Base-by-base conservation (phyloP, 2,113 vertebrate genomes). In the Mugil cephalus region DNA sequence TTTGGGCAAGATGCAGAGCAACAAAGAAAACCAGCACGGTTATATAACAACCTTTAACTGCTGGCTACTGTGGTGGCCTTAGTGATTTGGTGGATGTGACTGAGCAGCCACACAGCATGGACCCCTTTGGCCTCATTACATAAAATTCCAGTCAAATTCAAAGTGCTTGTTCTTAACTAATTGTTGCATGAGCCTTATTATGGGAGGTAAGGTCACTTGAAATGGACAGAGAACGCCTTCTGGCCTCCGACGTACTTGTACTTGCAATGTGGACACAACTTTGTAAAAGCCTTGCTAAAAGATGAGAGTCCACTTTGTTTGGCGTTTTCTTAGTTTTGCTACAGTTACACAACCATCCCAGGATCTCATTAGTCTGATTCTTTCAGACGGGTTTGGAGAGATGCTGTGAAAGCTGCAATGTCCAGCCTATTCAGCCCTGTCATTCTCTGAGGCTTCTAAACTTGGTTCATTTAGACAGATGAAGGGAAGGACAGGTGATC, bases 291-390 rank as follows among this genome's bases (percentile, higher is more conserved):
- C 8, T 19, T 9, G 19, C n/a, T 42, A 46, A 30, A 13, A 43
- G 59, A 53, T 43, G 56, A 66, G 34, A 34, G 51, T 60, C 14
- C 5, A 58, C 65, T 36, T 52, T 65, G 13, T 45, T 69, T 30
- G 45, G 30, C 35, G 39, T 62, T 64, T 66, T 48, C 34, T 76
- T 65, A 52, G 70, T 61, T 79, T 56, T 19, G 40, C 17, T 21
- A 55, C 48, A 42, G 70, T 87, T 87, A 75, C 46, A 76, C 67
- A 90, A 90, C 42, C 24, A 67, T 58, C 55, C 60, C 13, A 13
- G 63, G 17, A 61, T 53, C 69, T 86, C 77, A 71, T 87, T 84
- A 84, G 51, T 75, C 36, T 54, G 61, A 89, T 90, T 82, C 62
- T 65, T 50, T 82, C 81, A 72, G 46, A 50, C 4, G 3, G 24